Conservation (phyloP, 2,888 invertebrate genomes). For the Calliopum simillimum region DNA sequence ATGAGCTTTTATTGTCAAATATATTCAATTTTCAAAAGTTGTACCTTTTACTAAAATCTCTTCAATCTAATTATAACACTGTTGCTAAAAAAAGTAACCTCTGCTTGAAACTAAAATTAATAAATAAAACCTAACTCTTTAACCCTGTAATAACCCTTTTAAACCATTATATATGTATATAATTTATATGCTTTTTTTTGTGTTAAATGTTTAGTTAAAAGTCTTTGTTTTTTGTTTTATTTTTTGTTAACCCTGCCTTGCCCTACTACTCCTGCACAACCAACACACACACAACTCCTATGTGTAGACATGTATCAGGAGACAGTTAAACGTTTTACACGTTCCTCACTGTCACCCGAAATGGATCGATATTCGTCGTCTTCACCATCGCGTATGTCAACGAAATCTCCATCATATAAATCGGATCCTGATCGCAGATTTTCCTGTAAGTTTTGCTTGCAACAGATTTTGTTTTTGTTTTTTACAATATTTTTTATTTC, state of each 20-base stretch:
- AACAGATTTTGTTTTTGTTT: constrained; percentile 27
- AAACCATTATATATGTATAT: not conserved
- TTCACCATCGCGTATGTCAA: constrained; percentile 51
- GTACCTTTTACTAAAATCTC: too few species aligned
- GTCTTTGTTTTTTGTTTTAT: not conserved
- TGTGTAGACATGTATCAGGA: constrained; percentile 63
- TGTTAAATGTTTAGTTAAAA: not conserved
- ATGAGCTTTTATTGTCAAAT: too few species aligned
- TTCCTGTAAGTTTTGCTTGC: constrained; percentile 57
- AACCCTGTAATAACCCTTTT: too few species aligned
- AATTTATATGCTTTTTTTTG: not conserved
- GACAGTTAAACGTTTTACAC: constrained; percentile 63
- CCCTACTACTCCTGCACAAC: not conserved
- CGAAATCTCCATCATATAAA: constrained; percentile 50
- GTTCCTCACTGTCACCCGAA: constrained; percentile 62
- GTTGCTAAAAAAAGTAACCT: too few species aligned
- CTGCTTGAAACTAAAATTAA: too few species aligned
- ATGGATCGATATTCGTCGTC: constrained; percentile 59
- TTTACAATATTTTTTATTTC: constrained; percentile 44
- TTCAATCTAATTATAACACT: too few species aligned
- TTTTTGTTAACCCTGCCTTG: not conserved
- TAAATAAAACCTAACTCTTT: too few species aligned
- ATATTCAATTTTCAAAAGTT: too few species aligned
- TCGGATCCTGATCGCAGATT: constrained; percentile 54
- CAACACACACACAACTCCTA: not conserved